Percentiles rank a stretch among this genome's conserved stretches.
Conservation (phyloP, 2,113 vertebrate species). For the Tachysurus vachellii region DNA sequence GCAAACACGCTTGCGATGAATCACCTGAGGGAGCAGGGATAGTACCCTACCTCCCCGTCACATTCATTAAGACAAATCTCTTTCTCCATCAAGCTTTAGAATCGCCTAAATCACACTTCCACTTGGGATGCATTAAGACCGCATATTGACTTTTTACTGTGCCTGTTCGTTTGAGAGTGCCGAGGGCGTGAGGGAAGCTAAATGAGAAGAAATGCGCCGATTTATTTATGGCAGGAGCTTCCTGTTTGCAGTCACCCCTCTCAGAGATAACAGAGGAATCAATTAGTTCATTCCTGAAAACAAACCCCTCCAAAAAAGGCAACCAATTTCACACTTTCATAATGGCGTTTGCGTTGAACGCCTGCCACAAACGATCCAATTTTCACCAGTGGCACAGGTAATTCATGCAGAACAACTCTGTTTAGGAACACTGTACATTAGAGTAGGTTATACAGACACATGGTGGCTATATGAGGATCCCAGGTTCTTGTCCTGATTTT, state of each 20-base stretch:
- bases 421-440: constrained; percentile 18
- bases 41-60: not conserved
- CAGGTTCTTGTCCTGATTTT: constrained; percentile 5
- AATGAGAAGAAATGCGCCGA: not conserved
- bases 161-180: not conserved
- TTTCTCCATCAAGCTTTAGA: constrained; percentile 32
- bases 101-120: constrained; percentile 26
- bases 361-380: constrained; percentile 13
- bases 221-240: constrained; percentile 38
- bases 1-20: constrained; percentile 45
- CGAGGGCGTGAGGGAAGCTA: constrained; percentile 1
- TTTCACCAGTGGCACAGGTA: constrained; percentile 34
- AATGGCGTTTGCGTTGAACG: constrained; percentile 28
- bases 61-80: constrained; percentile 61
- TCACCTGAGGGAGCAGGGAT: constrained; percentile 49
- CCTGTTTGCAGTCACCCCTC: constrained; percentile 28
- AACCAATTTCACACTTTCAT: constrained; percentile 46
- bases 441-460: constrained; percentile 16
- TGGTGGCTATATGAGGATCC: not conserved
- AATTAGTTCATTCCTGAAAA: constrained; percentile 35
- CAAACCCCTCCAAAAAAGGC: constrained; percentile 23
- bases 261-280: constrained; percentile 45
- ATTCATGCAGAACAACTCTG: constrained; percentile 13
- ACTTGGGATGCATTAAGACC: not conserved
- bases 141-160: constrained; percentile 18